phyloP scores from a whole-genome alignment of 2,797 vertebrate genomes.

The Pangasius krempfi region DNA sequence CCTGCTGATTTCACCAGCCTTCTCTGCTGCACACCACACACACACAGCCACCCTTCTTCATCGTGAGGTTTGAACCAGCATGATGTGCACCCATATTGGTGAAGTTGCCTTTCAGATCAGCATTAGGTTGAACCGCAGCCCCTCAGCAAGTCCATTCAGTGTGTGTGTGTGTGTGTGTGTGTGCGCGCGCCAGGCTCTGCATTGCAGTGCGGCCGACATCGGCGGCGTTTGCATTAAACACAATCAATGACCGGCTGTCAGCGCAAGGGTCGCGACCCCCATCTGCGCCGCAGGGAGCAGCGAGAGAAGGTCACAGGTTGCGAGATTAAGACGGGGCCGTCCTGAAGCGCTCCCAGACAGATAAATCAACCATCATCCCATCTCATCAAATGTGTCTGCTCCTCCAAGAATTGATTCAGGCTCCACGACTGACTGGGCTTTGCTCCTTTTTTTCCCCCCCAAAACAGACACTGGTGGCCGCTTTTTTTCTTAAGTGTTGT shows the following conservation, averaged over 20 bases:
- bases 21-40: conserved; percentile 53
- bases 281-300: conserved; percentile 81
- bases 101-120: neutral
- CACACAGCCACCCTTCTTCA: conserved; percentile 64
- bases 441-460: neutral
- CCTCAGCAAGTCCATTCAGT: neutral
- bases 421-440: conserved; percentile 6
- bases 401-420: conserved; percentile 27
- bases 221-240: conserved; percentile 73
- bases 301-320: conserved; percentile 74
- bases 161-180: conserved; percentile 5
- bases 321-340: conserved; percentile 76
- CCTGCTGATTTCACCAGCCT: conserved; percentile 79
- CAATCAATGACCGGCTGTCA: conserved; percentile 82
- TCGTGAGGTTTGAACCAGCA: conserved; percentile 80
- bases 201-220: conserved; percentile 61
- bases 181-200: conserved; percentile 44
- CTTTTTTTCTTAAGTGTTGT: conserved; percentile 34
- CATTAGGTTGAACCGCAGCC: neutral
- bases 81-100: conserved; percentile 52
- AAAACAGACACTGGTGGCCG: conserved; percentile 11
- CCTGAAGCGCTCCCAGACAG: conserved; percentile 75
- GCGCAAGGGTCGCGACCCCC: conserved; percentile 82
- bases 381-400: conserved; percentile 53
- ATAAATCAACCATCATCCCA: conserved; percentile 65